phyloP scores from a whole-genome alignment of 1,140 invertebrate genomes.

The Campoletis sonorensis region DNA sequence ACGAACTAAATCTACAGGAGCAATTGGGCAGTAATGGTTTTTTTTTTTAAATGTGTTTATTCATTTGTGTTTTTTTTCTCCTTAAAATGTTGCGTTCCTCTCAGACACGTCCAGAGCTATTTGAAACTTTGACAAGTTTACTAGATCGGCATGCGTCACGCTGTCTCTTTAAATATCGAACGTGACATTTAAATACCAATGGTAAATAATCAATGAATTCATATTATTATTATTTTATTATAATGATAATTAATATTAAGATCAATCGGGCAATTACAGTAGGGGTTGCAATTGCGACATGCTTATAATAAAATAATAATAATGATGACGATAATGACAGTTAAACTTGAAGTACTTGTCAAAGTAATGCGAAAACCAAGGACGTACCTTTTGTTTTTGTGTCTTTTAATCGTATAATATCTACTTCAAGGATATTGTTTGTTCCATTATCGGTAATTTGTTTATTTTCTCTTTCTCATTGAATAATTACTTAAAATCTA shows the following conservation, averaged over 20 bases:
- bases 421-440: constrained; percentile 1
- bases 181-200: no score
- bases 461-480: constrained; percentile 7
- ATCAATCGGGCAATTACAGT: constrained; percentile 14
- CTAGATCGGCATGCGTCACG: background rate
- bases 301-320: background rate
- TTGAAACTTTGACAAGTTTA: constrained; percentile 14
- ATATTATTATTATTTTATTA: no score
- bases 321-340: background rate
- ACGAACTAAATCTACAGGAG: constrained; percentile 57
- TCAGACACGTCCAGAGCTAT: constrained; percentile 11
- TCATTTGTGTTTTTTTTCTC: constrained; percentile 29
- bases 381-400: constrained; percentile 37
- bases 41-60: constrained; percentile 42
- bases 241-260: constrained; percentile 11
- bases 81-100: constrained; percentile 31
- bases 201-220: no score
- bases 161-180: no score
- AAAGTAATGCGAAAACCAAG: constrained; percentile 17
- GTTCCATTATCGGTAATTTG: constrained; percentile 16
- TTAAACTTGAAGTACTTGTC: constrained; percentile 30
- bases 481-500: constrained; percentile 55
- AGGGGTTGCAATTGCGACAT: constrained; percentile 27
- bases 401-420: background rate
- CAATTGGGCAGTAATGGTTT: constrained; percentile 59